Evolutionary conservation across 2,797 vertebrate genomes (phyloP), one percentile per base, ranked within the genome.

Genomic region (Momotus momota): DNA sequence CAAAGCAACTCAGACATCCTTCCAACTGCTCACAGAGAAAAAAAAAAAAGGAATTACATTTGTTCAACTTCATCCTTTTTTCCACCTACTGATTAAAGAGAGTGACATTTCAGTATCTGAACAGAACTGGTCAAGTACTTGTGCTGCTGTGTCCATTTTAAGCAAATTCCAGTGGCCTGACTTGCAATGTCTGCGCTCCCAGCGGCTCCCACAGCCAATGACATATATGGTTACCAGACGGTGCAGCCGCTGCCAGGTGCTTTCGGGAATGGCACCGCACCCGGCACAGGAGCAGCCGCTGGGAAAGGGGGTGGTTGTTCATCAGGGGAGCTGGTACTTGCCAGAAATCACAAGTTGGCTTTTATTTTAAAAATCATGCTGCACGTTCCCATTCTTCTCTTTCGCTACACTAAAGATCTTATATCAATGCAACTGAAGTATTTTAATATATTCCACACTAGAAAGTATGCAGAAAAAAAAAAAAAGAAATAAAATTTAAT

Each of bases 151-250:
- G 75, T 31, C 94, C 88, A 96, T 90, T 91, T 96, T 81, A 96
- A 96, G 80, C 64, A 88, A 83, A 96, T 88, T 94, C 91, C 94
- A 95, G 83, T 49, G 71, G 81, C 70, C 74, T 95, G 91, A 69
- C 54, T 94, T 80, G 69, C 83, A 79, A 54, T 14, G 35, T 49
- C 22, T 90, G 74, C 61, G 55, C 49, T 93, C 92, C 31, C 86
- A 88, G 46, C 38, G 2, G 1, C 52, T 80, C 74, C 71, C 64
- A 57, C 81, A 69, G 81, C 64, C 80, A 93, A 93, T 93, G 54
- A 91, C 88, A 88, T 82, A 90, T 74, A 65, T 66, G 66, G 90
- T 33, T 64, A 83, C 40, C 66, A 66, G 81, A 66, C 17, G 33
- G 66, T 92, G 65, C 73, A 81, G 9, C 33, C 77, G 48, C 73